Evolutionary conservation across 1,140 invertebrate genomes (phyloP).

Genomic region (Leptopilina clavipes): DNA sequence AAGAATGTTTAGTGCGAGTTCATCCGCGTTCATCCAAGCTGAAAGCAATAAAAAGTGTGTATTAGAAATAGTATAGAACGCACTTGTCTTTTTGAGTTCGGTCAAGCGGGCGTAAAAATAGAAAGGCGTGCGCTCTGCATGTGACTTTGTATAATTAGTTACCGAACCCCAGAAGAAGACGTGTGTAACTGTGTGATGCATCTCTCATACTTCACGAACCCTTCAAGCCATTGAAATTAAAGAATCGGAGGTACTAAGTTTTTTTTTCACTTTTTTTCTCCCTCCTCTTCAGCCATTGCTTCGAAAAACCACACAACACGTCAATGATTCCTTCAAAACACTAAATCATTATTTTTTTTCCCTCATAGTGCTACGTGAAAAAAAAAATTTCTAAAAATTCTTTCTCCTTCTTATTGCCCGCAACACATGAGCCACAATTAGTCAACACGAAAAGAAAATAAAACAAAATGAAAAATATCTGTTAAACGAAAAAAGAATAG

Average conservation of each 20-base stretch:
- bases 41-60: conserved; percentile 21
- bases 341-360: not conserved
- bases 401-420: not conserved
- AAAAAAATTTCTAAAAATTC: conserved; percentile 13
- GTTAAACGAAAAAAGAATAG: no score
- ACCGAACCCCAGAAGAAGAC: conserved; percentile 56
- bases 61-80: conserved; percentile 43
- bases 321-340: conserved; percentile 28
- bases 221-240: conserved; percentile 39
- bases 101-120: conserved; percentile 72
- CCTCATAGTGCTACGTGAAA: no score
- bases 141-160: conserved; percentile 74
- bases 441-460: not conserved
- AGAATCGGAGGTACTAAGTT: conserved; percentile 39
- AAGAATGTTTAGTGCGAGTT: conserved; percentile 5
- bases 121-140: conserved; percentile 70
- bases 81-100: conserved; percentile 65
- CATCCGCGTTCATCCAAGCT: conserved; percentile 17
- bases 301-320: conserved; percentile 23
- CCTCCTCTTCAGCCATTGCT: not conserved
- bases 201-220: conserved; percentile 57
- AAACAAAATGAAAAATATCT: not conserved
- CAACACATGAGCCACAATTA: not conserved
- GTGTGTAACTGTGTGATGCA: conserved; percentile 36
- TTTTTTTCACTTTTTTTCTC: conserved; percentile 44